A percentile compares a stretch with the other conserved stretches of the same genome.
Conservation (phyloP, 1,140 invertebrate species). For the Eurosta solidaginis region DNA sequence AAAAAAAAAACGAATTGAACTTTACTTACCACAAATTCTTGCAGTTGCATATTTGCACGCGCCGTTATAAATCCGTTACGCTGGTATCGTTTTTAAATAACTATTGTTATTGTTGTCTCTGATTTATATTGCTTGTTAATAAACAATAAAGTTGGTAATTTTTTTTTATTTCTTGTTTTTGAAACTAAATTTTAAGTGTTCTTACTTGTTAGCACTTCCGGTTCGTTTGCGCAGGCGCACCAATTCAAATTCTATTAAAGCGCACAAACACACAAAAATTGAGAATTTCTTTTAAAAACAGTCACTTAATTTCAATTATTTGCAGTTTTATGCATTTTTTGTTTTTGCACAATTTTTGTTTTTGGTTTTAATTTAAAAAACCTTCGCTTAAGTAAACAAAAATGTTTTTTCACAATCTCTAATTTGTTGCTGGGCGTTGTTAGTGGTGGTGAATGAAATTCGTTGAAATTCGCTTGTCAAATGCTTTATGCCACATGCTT, state of each 20-base stretch:
- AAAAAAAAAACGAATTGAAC: not conserved
- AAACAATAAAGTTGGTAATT: not conserved
- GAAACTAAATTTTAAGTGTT: not conserved
- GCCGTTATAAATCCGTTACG: not conserved
- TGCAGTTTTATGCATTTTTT: not conserved
- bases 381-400: too few relatives aligned
- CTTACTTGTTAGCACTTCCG: not conserved
- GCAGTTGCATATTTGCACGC: conserved; percentile 13
- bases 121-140: not conserved
- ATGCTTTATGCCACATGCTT: conserved; percentile 27
- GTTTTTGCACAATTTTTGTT: not conserved
- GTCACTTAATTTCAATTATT: not conserved
- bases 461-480: conserved; percentile 20
- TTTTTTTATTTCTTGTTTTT: not conserved
- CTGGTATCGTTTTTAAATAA: not conserved
- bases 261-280: not conserved
- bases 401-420: not conserved
- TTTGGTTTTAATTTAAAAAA: too few relatives aligned
- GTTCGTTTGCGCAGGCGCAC: conserved; percentile 15
- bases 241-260: not conserved
- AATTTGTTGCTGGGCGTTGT: not conserved
- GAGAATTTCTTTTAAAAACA: not conserved
- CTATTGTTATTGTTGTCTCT: not conserved
- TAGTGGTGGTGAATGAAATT: not conserved
- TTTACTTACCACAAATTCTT: conserved; percentile 25